Base-by-base conservation (phyloP, 2,113 vertebrate genomes). In the Nematolebias whitei region DNA sequence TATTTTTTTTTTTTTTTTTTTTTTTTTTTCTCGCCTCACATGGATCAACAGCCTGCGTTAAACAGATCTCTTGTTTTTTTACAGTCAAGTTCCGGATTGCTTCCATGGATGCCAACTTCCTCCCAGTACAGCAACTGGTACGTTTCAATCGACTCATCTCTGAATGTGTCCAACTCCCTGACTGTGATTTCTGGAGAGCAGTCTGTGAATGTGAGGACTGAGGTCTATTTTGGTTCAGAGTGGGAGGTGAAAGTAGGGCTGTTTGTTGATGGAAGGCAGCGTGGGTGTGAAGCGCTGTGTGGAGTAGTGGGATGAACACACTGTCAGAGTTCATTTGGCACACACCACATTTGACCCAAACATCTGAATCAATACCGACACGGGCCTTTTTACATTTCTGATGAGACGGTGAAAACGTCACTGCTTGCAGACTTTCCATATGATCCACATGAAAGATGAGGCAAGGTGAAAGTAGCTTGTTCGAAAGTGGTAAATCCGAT, bases 61-160 rank as follows among this genome's bases (percentile, higher is more conserved):
- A 7, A 29, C 13, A 8, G 3, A 13, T 3, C 15, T 45, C n/a
- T 0, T 18, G 20, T 24, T 51, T 0, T 20, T 63, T 60, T 68
- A 24, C 56, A 93, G 92, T 92, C 35, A 63, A 69, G 40, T 92
- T 92, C 63, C 80, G 90, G 50, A 85, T 91, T 0, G 90, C 87
- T 39, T 91, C 90, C 5, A 52, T 92, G 73, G 79, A 89, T 40
- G 1, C 64, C 32, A 58, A 23, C 45, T 91, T 93, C 54, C 29
- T 88, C 53, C 80, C 88, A 0, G 63, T 79, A 0, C 47, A 63
- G 2, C 80, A 81, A 64, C 59, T 52, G 89, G 91, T 93, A 71
- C 29, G 89, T 48, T 16, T 45, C 49, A 12, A 5, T 18, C 18
- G 16, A 2, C 15, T 51, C 15, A 10, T 1, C 38, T 63, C 1